Percentiles rank a stretch among this genome's conserved stretches.
These are phyloP conservation scores for Biston stratarius DNA, from an alignment of 2,888 invertebrate species.

Conservation along the genomic window DNA sequence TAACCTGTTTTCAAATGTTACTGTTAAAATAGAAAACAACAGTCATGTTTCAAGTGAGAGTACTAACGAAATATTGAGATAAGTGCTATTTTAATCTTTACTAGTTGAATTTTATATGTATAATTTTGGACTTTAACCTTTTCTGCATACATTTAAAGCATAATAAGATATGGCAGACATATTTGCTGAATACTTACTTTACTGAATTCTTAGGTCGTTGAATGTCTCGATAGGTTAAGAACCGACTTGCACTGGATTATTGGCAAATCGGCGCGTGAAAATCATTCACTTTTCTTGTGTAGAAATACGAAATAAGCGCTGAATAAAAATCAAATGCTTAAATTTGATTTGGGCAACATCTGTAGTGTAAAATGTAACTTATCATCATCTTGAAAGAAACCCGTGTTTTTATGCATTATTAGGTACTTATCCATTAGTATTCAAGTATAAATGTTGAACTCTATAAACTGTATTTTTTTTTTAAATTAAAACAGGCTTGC, in stretches of 20 bases:
- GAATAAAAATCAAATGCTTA: not conserved
- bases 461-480: too few relatives aligned
- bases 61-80: too few relatives aligned
- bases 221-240: conserved; percentile 25
- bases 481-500: too few relatives aligned
- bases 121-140: not conserved
- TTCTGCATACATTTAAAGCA: not conserved
- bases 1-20: not conserved
- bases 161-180: conserved; percentile 5
- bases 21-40: too few relatives aligned
- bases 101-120: not conserved
- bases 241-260: conserved; percentile 23
- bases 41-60: too few relatives aligned
- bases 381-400: too few relatives aligned
- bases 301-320: conserved; percentile 1
- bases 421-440: too few relatives aligned
- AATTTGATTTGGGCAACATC: not conserved
- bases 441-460: too few relatives aligned
- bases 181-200: not conserved
- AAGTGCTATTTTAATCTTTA: not conserved
- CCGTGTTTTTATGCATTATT: too few relatives aligned
- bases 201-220: conserved; percentile 21
- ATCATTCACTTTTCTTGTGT: not conserved
- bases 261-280: conserved; percentile 2
- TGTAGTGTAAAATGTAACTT: too few relatives aligned